Conservation (phyloP, 2,113 vertebrate species). For the Gracilinanus agilis region DNA sequence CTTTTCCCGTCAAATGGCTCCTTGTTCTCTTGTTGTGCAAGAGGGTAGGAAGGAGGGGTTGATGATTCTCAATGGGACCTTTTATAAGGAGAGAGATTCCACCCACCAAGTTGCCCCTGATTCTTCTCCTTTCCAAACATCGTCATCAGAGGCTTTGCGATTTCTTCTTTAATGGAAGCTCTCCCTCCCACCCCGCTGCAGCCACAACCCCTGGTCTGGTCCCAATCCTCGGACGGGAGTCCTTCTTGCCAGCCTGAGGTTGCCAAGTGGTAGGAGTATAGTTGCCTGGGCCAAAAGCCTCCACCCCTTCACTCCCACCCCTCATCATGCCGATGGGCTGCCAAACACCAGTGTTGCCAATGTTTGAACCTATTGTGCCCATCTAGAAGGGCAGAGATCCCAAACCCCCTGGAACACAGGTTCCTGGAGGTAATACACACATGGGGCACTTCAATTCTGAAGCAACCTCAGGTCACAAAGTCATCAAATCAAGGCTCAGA, state of each 20-base stretch:
- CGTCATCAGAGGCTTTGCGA: constrained; percentile 38
- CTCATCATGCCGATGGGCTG: not conserved
- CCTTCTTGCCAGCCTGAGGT: fast-evolving
- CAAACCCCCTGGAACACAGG: not conserved
- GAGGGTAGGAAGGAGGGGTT: not conserved
- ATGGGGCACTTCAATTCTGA: not conserved
- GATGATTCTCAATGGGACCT: constrained; percentile 61
- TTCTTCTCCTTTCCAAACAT: constrained; percentile 11
- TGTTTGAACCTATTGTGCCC: not conserved
- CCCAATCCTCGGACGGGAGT: not conserved
- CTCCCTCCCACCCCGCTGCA: not conserved
- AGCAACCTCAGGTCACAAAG: not conserved
- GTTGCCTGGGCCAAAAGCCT: not conserved
- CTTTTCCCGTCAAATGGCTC: constrained; percentile 56
- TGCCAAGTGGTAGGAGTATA: not conserved
- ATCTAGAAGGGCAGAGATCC: not conserved
- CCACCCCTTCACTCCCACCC: not conserved
- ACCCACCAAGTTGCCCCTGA: constrained; percentile 48
- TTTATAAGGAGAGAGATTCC: constrained; percentile 67
- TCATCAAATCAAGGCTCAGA: not conserved
- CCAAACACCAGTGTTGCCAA: constrained; percentile 8
- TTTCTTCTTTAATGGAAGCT: constrained; percentile 30
- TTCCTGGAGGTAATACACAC: not conserved
- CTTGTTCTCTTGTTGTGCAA: constrained; percentile 63
- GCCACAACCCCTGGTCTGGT: not conserved